These are phyloP conservation scores for Picathartes gymnocephalus DNA, from an alignment of 2,113 vertebrate species.

Conservation along the genomic window DNA sequence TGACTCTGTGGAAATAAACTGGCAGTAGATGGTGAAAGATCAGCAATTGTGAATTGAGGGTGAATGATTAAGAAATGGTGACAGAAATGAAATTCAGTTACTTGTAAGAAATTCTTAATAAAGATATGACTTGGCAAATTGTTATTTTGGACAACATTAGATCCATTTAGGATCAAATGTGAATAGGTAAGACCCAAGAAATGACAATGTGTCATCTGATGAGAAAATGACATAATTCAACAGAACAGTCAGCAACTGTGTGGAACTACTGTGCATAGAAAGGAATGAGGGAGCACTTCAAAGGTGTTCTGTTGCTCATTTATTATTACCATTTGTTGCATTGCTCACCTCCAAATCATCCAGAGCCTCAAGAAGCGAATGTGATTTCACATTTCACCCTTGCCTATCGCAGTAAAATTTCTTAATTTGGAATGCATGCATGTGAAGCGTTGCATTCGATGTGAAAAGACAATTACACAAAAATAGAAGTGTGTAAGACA, in stretches of 20 bases:
- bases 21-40: neutral
- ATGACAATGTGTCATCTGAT: neutral
- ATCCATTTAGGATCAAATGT: neutral
- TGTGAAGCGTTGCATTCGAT: neutral
- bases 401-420: neutral
- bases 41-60: neutral
- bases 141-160: neutral
- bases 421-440: neutral
- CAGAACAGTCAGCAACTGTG: neutral
- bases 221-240: neutral
- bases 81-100: neutral
- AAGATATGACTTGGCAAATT: neutral
- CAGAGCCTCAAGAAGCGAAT: neutral
- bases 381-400: neutral
- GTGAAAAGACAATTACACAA: neutral
- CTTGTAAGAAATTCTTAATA: neutral
- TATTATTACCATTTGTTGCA: neutral
- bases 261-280: neutral
- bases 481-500: neutral
- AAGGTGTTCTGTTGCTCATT: neutral
- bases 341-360: neutral
- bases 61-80: neutral
- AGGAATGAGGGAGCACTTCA: neutral
- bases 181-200: neutral
- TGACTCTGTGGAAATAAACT: neutral